These are phyloP conservation scores for Epizoanthus rinbou DNA, from an alignment of 92 coral and sea anemone species.

Conservation along the genomic window DNA sequence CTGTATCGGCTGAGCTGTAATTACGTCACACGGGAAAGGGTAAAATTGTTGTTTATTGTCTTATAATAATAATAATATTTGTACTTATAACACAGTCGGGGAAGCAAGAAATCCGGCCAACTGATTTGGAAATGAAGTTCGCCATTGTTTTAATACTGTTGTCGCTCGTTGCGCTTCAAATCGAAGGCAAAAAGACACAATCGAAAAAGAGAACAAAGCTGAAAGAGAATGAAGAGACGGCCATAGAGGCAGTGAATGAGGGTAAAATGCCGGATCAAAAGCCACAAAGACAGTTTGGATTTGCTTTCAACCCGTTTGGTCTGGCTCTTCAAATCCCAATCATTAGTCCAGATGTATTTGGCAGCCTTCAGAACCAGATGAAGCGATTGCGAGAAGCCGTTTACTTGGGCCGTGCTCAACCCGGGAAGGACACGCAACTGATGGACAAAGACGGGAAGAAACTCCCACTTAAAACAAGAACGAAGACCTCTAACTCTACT, in stretches of 20 bases:
- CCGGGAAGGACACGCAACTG: slow-evolving; percentile 22
- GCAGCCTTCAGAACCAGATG: slow-evolving; percentile 50
- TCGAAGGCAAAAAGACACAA: slow-evolving; percentile 72
- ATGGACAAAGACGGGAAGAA: slow-evolving; percentile 43
- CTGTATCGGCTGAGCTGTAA: slow-evolving; percentile 20
- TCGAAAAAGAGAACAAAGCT: slow-evolving; percentile 50
- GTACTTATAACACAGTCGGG: not conserved
- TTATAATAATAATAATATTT: not conserved
- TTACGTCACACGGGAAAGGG: slow-evolving; percentile 29
- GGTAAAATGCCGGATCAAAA: slow-evolving; percentile 38
- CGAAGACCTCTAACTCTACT: slow-evolving; percentile 70
- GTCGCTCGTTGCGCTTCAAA: slow-evolving; percentile 40
- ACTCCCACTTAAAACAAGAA: slow-evolving; percentile 65
- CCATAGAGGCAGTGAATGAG: slow-evolving; percentile 27
- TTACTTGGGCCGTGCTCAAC: slow-evolving; percentile 7
- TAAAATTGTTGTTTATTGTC: not conserved
- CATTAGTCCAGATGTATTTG: slow-evolving; percentile 61
- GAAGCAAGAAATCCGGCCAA: not conserved
- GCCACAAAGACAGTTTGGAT: slow-evolving; percentile 47
- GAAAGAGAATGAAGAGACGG: slow-evolving; percentile 22
- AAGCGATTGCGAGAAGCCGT: slow-evolving; percentile 38
- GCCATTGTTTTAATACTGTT: slow-evolving; percentile 26
- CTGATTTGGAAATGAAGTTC: slow-evolving; percentile 30
- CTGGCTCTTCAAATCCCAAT: slow-evolving; percentile 81
- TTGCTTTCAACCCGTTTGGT: slow-evolving; percentile 53